Evolutionary conservation across 2,888 invertebrate species (phyloP).

Genomic region (Nymphalis polychloros): DNA sequence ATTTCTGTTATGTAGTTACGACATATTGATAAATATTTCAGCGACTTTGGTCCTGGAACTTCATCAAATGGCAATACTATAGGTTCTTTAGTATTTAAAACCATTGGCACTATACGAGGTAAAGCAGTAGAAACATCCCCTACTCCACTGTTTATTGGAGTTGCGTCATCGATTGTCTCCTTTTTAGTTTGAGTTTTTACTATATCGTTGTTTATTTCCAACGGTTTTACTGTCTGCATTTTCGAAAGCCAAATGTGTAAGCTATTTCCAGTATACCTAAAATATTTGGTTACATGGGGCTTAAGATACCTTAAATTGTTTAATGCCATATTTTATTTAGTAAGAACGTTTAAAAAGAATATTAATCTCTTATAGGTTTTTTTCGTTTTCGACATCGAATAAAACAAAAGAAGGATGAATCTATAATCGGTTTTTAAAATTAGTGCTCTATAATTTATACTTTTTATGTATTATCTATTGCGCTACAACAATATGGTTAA

Average conservation of each 20-base stretch:
- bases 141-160: constrained; percentile 38
- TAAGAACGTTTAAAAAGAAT: too few relatives aligned
- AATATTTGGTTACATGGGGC: constrained; percentile 40
- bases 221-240: constrained; percentile 48
- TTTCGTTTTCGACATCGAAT: neutral
- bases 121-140: constrained; percentile 55
- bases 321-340: constrained; percentile 22
- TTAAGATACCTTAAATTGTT: constrained; percentile 44
- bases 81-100: constrained; percentile 59
- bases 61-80: constrained; percentile 81
- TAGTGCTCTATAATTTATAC: neutral
- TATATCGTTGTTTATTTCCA: constrained; percentile 41
- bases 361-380: too few relatives aligned
- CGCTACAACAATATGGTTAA: neutral
- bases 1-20: constrained; percentile 83
- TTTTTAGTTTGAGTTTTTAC: constrained; percentile 27
- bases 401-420: constrained; percentile 17
- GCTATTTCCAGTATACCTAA: constrained; percentile 42
- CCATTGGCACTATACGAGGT: constrained; percentile 58
- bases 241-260: constrained; percentile 43
- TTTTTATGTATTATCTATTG: constrained; percentile 9
- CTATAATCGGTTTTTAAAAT: constrained; percentile 17
- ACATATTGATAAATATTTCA: constrained; percentile 81
- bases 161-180: constrained; percentile 30
- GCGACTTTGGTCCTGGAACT: constrained; percentile 83